Evolutionary conservation across 2,888 invertebrate species (phyloP), one percentile per base, ranked within the genome.

Genomic region (Clistopyga incitator): DNA sequence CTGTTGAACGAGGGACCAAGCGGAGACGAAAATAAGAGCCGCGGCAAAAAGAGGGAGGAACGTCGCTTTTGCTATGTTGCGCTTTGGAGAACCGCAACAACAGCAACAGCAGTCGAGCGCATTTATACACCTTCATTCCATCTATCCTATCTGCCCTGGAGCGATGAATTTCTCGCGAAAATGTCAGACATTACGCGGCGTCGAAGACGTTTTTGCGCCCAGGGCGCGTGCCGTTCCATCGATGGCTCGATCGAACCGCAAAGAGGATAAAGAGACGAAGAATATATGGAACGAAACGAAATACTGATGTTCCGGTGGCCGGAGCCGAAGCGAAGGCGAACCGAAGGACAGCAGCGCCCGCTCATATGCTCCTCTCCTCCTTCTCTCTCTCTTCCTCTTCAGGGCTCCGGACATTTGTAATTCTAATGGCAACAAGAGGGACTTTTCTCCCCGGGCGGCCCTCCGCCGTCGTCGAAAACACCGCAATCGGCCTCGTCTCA

Each of bases 391-490:
- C 29, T 29, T 29, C 4, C 29, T 29, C 85, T 86, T 86, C 85
- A 87, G 88, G 89, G 84, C 86, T 81, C 34, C 82, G 87, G 78
- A 78, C 90, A 91, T 91, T 91, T 91, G 91, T 91, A 90, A 91
- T 91, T 91, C 91, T 91, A 91, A 91, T 91, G 86, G 87, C 87
- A 86, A 86, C 61, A 47, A 56, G 71, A 76, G 67, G 59, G 50
- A 74, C 52, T 65, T 38, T 38, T 71, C 75, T 78, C 61, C 59
- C 64, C 71, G 64, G 77, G 68, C 77, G 56, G 77, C 38, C 67
- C 68, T 59, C 61, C 50, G 23, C 45, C 77, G 34, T 71, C 61
- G 59, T 64, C 78, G 61, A 71, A 78, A 78, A 78, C 38, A 38
- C 61, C 54, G 13, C 75, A 64, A 45, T 38, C 67, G 34, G 34